Percentiles rank a stretch among this genome's conserved stretches.
phyloP scores from a whole-genome alignment of 2,113 vertebrate species.

The Rynchops niger region DNA sequence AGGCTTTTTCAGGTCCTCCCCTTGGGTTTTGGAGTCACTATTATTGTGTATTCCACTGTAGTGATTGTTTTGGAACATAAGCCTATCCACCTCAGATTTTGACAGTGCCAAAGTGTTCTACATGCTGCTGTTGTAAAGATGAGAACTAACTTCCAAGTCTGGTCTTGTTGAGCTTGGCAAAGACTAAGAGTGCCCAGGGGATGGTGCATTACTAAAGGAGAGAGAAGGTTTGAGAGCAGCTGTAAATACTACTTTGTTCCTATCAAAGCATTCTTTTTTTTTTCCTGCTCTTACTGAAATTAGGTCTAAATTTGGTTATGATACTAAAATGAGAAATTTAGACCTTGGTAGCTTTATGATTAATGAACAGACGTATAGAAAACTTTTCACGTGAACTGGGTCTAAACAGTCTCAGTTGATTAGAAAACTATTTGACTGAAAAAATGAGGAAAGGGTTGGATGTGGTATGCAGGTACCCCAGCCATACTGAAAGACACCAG shows the following conservation, averaged over 20 bases:
- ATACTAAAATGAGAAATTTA: background rate
- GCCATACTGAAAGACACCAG: background rate
- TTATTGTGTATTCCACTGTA: background rate
- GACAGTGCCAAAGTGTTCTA: background rate
- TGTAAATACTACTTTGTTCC: background rate
- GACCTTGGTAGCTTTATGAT: background rate
- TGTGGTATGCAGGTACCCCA: background rate
- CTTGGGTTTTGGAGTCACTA: background rate
- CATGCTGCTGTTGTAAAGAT: background rate
- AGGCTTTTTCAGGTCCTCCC: background rate
- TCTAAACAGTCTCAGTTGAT: background rate
- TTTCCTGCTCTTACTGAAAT: background rate
- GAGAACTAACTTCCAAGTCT: background rate
- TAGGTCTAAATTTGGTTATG: background rate
- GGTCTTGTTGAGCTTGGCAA: background rate
- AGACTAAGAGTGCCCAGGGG: background rate
- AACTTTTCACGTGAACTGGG: background rate
- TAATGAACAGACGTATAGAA: background rate
- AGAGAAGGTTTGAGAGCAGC: background rate
- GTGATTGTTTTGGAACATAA: background rate
- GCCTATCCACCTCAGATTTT: background rate
- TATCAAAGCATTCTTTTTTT: background rate
- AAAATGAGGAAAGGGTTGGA: background rate
- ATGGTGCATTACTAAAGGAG: background rate
- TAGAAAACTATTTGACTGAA: background rate